Evolutionary conservation across 2,888 invertebrate genomes (phyloP), one percentile per base, ranked within the genome.

Genomic region (Mesorhabditis belari): DNA sequence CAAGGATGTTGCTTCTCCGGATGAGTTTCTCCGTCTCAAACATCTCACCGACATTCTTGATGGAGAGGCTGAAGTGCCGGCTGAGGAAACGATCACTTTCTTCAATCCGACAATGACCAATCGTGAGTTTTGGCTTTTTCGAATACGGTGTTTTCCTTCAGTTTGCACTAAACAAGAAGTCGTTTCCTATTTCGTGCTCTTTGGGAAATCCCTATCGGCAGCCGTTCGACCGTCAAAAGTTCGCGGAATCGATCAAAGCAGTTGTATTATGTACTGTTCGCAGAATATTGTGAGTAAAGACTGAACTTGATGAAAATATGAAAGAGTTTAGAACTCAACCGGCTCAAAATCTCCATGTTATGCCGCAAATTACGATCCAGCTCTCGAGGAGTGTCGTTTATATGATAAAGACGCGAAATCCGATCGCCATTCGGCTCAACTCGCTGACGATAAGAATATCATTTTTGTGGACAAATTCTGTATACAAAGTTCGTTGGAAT

Each of bases 391-490:
- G n/a, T 71, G 71, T 54, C 62, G 65, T 54, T 62, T 71, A 57
- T 71, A 71, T 49, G 65, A 62, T 5, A 49, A 64, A 58, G 61
- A 63, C 26, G 53, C 57, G 3, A 44, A 64, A 9, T 58, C 61
- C n/a, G 49, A 64, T 5, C 58, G 29, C 4, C 57, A 55, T 5
- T 60, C 59, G 52, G 66, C 71, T 2, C 19, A 49, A 3, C 21
- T 71, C n/a, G 62, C 62, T 3, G 62, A 63, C 23, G 65, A 67
- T 35, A 63, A 67, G 29, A 60, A 70, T n/a, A 58, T 63, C 51
- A 68, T 63, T 19, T 71, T 71, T 54, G 71, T 65, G 5, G 71
- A 73, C 56, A 73, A 73, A 26, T 73, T 73, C 58, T 73, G 73
- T 49, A 60, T 73, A 6, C 35, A 64, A 58, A 58, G 71, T 71